Evolutionary conservation across 2,113 vertebrate species (phyloP).

Genomic region (Engraulis encrasicolus): DNA sequence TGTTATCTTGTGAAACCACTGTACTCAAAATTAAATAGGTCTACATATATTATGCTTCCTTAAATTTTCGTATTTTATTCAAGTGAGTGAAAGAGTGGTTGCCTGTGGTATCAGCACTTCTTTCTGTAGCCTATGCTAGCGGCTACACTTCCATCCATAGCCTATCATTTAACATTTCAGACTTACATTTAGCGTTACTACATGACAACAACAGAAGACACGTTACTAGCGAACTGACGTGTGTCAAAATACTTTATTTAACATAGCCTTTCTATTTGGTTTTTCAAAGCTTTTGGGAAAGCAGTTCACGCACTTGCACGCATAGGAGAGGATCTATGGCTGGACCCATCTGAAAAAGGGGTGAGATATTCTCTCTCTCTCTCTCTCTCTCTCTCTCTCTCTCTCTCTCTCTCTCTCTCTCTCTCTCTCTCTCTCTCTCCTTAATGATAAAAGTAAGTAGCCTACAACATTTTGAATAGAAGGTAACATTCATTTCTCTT

Average conservation of each 20-base stretch:
- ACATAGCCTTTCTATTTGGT: too few species aligned
- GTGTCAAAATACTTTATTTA: not conserved
- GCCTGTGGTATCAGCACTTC: not conserved
- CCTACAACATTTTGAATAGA: too few species aligned
- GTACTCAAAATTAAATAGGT: not conserved
- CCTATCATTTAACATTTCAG: too few species aligned
- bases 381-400: not conserved
- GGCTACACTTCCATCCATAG: too few species aligned
- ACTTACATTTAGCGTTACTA: too few species aligned
- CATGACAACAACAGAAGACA: too few species aligned
- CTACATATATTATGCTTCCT: too few species aligned
- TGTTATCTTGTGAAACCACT: too few species aligned
- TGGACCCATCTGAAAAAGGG: conserved; percentile 86
- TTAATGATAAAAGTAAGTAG: too few species aligned
- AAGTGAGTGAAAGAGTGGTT: not conserved
- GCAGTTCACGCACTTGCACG: conserved; percentile 86
- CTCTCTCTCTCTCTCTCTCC: too few species aligned
- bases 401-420: not conserved
- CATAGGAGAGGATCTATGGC: conserved; percentile 87
- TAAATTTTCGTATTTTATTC: not conserved
- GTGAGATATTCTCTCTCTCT: conserved; percentile 71
- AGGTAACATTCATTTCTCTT: too few species aligned
- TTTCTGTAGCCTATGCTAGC: not conserved
- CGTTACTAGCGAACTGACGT: too few species aligned
- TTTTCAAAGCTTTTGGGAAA: conserved; percentile 84